phyloP scores from a whole-genome alignment of 2,113 vertebrate species.

The Trichechus manatus region DNA sequence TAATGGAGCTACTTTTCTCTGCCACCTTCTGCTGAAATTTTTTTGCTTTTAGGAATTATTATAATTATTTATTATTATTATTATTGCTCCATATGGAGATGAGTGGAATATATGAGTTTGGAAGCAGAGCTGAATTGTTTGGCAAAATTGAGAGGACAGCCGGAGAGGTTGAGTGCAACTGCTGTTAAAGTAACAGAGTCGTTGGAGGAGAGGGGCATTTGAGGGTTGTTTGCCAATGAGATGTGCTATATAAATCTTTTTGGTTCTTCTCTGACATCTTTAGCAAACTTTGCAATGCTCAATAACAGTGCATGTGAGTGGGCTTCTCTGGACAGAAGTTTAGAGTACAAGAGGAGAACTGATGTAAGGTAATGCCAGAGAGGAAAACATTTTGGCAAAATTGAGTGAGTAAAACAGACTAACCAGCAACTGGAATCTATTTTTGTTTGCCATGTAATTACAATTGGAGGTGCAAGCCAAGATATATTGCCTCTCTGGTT shows the following conservation, averaged over 20 bases:
- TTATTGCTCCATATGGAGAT: neutral
- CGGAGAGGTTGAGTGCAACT: neutral
- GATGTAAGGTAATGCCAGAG: neutral
- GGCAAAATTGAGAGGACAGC: neutral
- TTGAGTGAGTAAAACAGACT: constrained; percentile 48
- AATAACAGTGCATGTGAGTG: neutral
- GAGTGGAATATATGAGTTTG: neutral
- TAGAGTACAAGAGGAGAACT: neutral
- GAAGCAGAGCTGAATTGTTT: neutral
- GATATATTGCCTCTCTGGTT: neutral
- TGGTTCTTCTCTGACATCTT: constrained; percentile 17
- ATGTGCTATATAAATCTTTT: neutral
- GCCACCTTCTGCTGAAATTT: constrained; percentile 43
- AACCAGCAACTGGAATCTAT: neutral
- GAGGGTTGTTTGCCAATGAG: neutral
- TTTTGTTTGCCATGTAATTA: constrained; percentile 57
- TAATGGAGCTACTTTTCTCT: neutral
- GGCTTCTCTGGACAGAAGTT: neutral
- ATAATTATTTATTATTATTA: neutral
- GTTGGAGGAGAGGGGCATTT: neutral
- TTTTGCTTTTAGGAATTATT: neutral
- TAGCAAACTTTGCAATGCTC: constrained; percentile 18
- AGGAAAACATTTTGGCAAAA: constrained; percentile 60
- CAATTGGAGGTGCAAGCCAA: neutral
- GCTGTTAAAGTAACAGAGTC: neutral